Base-by-base conservation (phyloP, 2,797 vertebrate species). In the Melopsittacus undulatus region DNA sequence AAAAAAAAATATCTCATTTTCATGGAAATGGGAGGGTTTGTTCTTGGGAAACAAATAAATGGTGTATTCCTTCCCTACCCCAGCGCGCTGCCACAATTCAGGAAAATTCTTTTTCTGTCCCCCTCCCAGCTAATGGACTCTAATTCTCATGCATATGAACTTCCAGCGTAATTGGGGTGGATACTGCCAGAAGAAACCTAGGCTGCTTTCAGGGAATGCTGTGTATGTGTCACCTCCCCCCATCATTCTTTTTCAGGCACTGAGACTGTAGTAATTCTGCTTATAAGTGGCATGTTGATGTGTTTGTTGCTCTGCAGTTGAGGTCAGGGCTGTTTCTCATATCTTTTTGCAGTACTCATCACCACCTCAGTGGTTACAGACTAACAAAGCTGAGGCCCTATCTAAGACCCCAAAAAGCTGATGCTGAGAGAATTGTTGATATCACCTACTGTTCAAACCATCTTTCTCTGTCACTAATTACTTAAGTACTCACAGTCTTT, bases 71-170 rank as follows among this genome's bases (percentile, higher is more conserved):
- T 62, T 27, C 2, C 13, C 13, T 32, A 6, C 14, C 10, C 0
- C 29, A 27, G 26, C 29, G 15, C 82, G 45, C 62, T 92, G 64
- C 72, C 81, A 29, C n/a, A 87, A 63, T 91, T 87, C 82, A 79
- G 52, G 73, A 88, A 84, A 92, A n/a, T 64, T 52, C 15, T 83
- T 72, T 52, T 89, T 74, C 70, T 89, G 38, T 77, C 57, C 43
- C 62, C 24, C 45, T 94, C 89, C 69, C 72, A 90, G 79, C 89
- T 87, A 86, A 76, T 78, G 56, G 46, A 74, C 74, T 94, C 48
- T 89, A 92, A 95, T 97, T 96, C 66, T 82, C 46, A 91, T 90
- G 81, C 24, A 36, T 32, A 66, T 68, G 34, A 90, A 89, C 45
- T 94, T 89, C 85, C 51, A 82, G 57, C 24, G 67, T 54, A 78